Base-by-base conservation (phyloP, 1,140 invertebrate species). In the Ylistrum balloti region DNA sequence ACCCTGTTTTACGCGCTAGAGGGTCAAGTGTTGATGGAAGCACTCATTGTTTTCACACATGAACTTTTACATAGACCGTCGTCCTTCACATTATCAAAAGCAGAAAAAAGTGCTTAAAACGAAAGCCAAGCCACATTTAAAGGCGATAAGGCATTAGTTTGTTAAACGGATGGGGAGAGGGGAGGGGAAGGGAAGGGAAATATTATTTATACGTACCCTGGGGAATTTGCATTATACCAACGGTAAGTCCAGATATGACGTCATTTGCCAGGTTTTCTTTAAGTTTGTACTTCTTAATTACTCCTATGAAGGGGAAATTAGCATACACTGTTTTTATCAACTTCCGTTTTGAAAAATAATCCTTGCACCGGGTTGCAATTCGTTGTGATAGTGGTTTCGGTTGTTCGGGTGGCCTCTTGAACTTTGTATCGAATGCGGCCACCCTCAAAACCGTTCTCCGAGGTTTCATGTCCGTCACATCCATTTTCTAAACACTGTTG, bases 161-260 rank as follows among this genome's bases (percentile, higher is more conserved):
- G n/a, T n/a, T n/a, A n/a, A n/a, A n/a, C n/a, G 33, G 20, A 3
- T 22, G 45, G 33, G 10, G 38, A 1, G n/a, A n/a, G 56, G 15
- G 56, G 9, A 17, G 20, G 11, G 11, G 11, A 17, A 20, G 20
- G 20, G 45, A 1, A 48, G 45, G 45, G 45, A 9, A 20, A 32
- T 13, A 48, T 3, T 22, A 33, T 5, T 15, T 33, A 33, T 17
- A 88, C 88, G 85, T 35, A 93, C 92, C 93, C 91, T 94, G 93
- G n/a, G 93, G 94, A 56, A 94, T 93, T 86, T 93, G 93, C 91
- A 93, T 94, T 7, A 94, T 91, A 2, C 94, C 94, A 9, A 92
- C 93, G 10, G 94, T 94, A 32, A 93, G 48, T 48, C 94, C 94
- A 33, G 94, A 92, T 15, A 94, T 93, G 7, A 93, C 45, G 48